These are phyloP conservation scores for Salvator merianae DNA, from an alignment of 2,113 vertebrate species.

Conservation along the genomic window DNA sequence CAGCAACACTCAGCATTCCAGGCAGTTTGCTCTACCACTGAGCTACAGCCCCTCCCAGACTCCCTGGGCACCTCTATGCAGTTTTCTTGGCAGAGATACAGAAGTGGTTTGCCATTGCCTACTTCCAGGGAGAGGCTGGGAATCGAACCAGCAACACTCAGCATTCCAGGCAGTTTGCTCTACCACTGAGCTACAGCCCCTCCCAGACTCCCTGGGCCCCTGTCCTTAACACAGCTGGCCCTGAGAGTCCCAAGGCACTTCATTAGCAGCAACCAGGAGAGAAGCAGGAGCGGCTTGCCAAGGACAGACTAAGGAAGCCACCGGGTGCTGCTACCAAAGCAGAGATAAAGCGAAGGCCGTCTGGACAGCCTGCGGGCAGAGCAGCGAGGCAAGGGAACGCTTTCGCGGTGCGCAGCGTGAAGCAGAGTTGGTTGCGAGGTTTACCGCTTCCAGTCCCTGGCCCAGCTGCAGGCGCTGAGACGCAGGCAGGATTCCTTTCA, in stretches of 20 bases:
- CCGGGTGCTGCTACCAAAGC: neutral
- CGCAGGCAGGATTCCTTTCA: neutral
- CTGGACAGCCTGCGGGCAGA: neutral
- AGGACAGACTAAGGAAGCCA: neutral
- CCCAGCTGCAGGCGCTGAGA: neutral
- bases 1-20: too few relatives aligned
- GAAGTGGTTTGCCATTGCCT: too few relatives aligned
- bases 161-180: too few relatives aligned
- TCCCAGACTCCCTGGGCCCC: too few relatives aligned
- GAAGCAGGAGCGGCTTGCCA: neutral
- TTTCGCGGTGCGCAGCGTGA: neutral
- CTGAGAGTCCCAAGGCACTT: neutral
- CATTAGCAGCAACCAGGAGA: neutral
- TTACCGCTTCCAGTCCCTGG: too few relatives aligned
- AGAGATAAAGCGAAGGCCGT: neutral
- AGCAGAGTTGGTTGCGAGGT: neutral
- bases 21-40: too few relatives aligned
- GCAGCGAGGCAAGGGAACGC: neutral
- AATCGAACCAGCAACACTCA: too few relatives aligned
- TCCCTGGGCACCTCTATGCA: too few relatives aligned
- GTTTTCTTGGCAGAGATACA: too few relatives aligned
- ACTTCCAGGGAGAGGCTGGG: too few relatives aligned
- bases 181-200: too few relatives aligned
- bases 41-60: too few relatives aligned
- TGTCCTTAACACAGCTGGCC: fast-evolving